Base-by-base conservation (phyloP, 1,140 invertebrate species). In the Spodoptera frugiperda region DNA sequence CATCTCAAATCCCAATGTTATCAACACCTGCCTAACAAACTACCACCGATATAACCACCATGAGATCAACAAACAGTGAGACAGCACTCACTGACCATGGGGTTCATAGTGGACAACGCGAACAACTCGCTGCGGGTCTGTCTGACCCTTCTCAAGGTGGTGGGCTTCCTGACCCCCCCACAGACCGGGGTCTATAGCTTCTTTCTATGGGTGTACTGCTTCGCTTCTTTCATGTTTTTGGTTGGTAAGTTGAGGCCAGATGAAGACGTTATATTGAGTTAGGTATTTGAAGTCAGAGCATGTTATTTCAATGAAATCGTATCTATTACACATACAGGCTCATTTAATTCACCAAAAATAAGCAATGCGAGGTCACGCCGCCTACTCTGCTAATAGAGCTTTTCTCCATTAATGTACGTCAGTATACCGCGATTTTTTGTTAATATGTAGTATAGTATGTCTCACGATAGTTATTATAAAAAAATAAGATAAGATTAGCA, bases 111-210 rank as follows among this genome's bases (percentile, higher is more conserved):
- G 0, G 17, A 67, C 12, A 67, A 67, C 19, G 39, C 15, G 10
- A 67, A 67, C 11, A 19, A 19, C 48, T 49, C 63, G 0, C 12
- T 67, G 11, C 19, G 46, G 17, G 15, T 75, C 10, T 75, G 57
- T 53, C 48, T 90, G 19, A 89, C 86, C 4, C 85, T 78, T 1
- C 72, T 93, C 12, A 87, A 82, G 44, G 15, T 84, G 5, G 76
- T 82, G 3, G 93, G 93, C 2, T 89, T 91, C 15, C 55, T 94
- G 89, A 91, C 51, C 79, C 0, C 87, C 85, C 5, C 74, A 82
- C 3, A 61, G 17, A 3, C 49, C 86, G 25, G 65, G 11, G 6
- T 59, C 25, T 15, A 82, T 78, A 68, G 0, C 12, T 30, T 87
- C 0, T 93, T 91, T 51, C 63, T 84, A 57, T 78, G 67, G n/a